Evolutionary conservation across 1,140 invertebrate species (phyloP).

Genomic region (Lasioglossum albipes): DNA sequence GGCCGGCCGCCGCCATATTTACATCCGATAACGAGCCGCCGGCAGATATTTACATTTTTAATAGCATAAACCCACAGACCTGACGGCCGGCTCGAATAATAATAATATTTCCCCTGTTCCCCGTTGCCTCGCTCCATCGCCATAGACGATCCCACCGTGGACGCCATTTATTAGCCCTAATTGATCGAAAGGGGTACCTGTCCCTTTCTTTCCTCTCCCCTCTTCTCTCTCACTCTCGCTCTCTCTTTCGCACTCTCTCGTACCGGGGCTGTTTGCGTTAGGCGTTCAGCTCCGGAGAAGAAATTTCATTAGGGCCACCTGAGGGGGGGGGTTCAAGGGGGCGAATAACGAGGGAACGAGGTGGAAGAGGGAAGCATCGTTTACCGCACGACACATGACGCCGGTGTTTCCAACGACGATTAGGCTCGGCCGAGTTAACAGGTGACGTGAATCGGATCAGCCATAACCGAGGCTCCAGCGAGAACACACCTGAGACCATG

Average conservation of each 20-base stretch:
- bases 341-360: not conserved
- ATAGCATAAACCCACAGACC: constrained; percentile 78
- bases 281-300: no score
- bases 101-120: constrained; percentile 66
- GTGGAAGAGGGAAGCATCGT: constrained; percentile 43
- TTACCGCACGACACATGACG: constrained; percentile 64
- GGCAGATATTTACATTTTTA: constrained; percentile 80
- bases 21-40: constrained; percentile 79
- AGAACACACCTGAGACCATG: no score
- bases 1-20: constrained; percentile 71
- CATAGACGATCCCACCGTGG: constrained; percentile 61
- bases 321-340: no score
- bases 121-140: constrained; percentile 54
- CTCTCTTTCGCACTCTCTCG: no score
- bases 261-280: no score
- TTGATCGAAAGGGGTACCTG: constrained; percentile 75
- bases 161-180: constrained; percentile 79
- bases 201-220: constrained; percentile 9
- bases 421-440: constrained; percentile 49
- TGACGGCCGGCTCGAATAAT: constrained; percentile 55
- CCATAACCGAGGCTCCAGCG: not conserved
- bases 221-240: not conserved
- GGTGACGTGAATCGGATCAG: constrained; percentile 41
- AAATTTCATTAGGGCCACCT: no score
- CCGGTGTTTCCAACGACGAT: constrained; percentile 53